A percentile compares a stretch with the other conserved stretches of the same genome.
Conservation (phyloP, 2,797 vertebrate species). For the Sternotherus odoratus region DNA sequence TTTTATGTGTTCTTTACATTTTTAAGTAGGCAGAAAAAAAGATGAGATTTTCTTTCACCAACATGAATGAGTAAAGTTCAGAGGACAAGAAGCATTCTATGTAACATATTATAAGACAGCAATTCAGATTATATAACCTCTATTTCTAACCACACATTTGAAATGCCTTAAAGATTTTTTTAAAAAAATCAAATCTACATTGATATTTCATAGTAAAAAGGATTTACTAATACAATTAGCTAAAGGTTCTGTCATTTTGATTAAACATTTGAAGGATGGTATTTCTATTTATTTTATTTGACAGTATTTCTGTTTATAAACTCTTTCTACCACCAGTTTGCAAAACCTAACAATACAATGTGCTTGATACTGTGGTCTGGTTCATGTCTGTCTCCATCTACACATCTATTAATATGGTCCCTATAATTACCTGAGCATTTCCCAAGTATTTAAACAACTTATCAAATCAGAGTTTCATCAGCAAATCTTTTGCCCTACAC, state of each 20-base stretch:
- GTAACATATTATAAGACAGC: neutral
- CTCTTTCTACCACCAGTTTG: neutral
- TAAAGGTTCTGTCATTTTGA: neutral
- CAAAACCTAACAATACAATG: neutral
- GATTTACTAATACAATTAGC: neutral
- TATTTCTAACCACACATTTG: neutral
- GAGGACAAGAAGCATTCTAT: constrained; percentile 23
- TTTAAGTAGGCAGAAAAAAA: constrained; percentile 65
- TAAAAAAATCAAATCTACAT: neutral
- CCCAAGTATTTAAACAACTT: neutral
- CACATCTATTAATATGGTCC: neutral
- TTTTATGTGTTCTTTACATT: constrained; percentile 62
- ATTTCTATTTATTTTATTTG: neutral
- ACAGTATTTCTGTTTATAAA: neutral
- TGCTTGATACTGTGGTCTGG: neutral
- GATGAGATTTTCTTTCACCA: constrained; percentile 71
- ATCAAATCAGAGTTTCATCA: neutral
- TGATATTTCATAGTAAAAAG: neutral
- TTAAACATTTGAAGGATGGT: neutral
- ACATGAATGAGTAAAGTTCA: constrained; percentile 62
- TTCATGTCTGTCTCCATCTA: neutral
- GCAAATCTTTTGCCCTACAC: neutral
- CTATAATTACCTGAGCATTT: neutral
- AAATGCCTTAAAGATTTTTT: neutral
- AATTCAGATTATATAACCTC: neutral